phyloP scores from a whole-genome alignment of 2,113 vertebrate species.

The Saccopteryx leptura region DNA sequence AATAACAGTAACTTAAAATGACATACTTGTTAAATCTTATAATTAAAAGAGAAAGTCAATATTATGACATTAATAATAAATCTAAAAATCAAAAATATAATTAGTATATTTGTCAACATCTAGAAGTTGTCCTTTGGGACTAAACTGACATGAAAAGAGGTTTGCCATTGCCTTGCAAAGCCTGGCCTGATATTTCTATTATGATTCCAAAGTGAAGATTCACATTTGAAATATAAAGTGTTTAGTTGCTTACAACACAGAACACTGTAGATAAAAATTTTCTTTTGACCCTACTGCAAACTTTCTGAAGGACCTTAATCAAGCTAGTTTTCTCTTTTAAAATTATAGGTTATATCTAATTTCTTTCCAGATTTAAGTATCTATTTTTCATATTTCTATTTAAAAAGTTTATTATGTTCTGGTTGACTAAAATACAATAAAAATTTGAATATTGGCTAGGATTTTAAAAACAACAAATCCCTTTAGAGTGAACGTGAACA shows the following conservation, averaged over 20 bases:
- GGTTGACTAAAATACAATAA: background rate
- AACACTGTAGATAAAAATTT: background rate
- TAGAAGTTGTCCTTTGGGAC: background rate
- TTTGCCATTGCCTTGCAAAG: background rate
- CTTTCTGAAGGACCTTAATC: background rate
- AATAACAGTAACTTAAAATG: background rate
- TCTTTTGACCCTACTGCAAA: background rate
- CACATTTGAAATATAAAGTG: background rate
- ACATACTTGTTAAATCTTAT: background rate
- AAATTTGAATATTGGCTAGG: background rate
- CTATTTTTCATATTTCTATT: background rate
- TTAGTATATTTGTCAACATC: background rate
- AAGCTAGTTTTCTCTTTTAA: background rate
- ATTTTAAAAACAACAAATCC: conserved; percentile 17
- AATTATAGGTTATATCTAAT: background rate
- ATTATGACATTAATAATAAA: background rate
- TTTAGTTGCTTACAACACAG: background rate
- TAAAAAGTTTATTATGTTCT: background rate
- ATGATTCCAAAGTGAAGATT: background rate
- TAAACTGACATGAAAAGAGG: background rate
- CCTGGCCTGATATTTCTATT: background rate
- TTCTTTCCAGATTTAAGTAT: conserved; percentile 46
- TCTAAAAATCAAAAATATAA: background rate
- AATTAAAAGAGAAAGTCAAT: background rate
- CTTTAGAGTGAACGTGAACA: background rate